Evolutionary conservation across 2,888 invertebrate genomes (phyloP), one percentile per base, ranked within the genome.

Genomic region (Mesoligia furuncula): DNA sequence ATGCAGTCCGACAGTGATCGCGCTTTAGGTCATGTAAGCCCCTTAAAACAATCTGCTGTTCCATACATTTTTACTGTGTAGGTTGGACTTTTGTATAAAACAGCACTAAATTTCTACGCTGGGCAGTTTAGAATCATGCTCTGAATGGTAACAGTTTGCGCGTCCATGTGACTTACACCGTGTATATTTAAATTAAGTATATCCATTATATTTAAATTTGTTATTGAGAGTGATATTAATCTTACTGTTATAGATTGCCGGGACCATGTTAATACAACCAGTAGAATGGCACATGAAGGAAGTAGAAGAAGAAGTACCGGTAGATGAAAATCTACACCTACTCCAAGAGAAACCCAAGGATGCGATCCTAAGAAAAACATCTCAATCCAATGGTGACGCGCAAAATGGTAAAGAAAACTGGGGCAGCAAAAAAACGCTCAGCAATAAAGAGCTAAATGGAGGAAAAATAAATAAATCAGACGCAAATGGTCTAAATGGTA

Each of bases 241-340:
- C 0, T 39, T 17, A 7, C 9, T 71, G 73, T 92, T 88, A 68
- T 77, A 97, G 97, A 94, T 97, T n/a, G 94, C 96, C 75, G 97
- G 97, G 4, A 97, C 97, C 1, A 88, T 97, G 73, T 90, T 97
- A 5, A 96, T 97, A 64, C 97, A 97, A 83, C 98, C 98, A 0
- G 97, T 98, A 0, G 92, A 97, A 90, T 94, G 97, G 95, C 97
- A 97, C 81, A 92, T 97, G 95, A 95, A 96, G 80, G 91, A 93
- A 90, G 86, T 96, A 0, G 95, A 94, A 90, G 94, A 93, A 88
- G 93, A 94, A 82, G 92, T 96, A 13, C 86, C 90, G 71, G 84
- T 95, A 87, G 95, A 96, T 81, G 96, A 96, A 90, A 95, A 92
- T 75, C 87, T 94, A 72, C 90, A 93, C 67, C 88, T 96, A 73